phyloP scores from a whole-genome alignment of 2,888 invertebrate genomes.

The Sinohyriopsis cumingii region DNA sequence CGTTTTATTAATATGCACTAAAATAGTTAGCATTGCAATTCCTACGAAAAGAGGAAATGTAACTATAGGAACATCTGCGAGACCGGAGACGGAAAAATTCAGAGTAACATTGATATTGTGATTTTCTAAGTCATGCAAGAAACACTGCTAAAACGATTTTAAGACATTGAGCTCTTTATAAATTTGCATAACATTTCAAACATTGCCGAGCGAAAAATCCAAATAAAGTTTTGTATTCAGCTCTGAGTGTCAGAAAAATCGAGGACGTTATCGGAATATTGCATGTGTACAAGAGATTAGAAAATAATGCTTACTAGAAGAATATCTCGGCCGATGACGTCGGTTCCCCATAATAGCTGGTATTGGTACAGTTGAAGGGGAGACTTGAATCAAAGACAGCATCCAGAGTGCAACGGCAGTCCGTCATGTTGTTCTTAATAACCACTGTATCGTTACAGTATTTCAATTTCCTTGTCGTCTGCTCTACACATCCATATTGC shows the following conservation, averaged over 20 bases:
- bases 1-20: no score
- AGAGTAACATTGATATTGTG: no score
- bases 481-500: slow-evolving; percentile 40
- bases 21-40: no score
- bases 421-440: slow-evolving; percentile 6
- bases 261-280: background rate
- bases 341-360: slow-evolving; percentile 23
- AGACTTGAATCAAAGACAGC: slow-evolving; percentile 19
- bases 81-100: no score
- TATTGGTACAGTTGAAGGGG: slow-evolving; percentile 44
- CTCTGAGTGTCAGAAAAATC: background rate
- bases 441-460: slow-evolving; percentile 49
- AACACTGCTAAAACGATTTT: background rate
- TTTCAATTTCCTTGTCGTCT: slow-evolving; percentile 34
- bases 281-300: background rate
- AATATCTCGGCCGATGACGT: slow-evolving; percentile 47
- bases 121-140: no score
- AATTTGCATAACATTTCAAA: background rate
- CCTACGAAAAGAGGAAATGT: no score
- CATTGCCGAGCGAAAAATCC: background rate
- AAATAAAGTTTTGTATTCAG: background rate
- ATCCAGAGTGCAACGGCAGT: slow-evolving; percentile 27
- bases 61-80: no score
- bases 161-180: background rate
- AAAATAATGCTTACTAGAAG: slow-evolving; percentile 52